A percentile compares a stretch with the other conserved stretches of the same genome.
These are phyloP conservation scores for Diadema setosum DNA, from an alignment of 35 echinoderm and acorn worm genomes.

Conservation along the genomic window DNA sequence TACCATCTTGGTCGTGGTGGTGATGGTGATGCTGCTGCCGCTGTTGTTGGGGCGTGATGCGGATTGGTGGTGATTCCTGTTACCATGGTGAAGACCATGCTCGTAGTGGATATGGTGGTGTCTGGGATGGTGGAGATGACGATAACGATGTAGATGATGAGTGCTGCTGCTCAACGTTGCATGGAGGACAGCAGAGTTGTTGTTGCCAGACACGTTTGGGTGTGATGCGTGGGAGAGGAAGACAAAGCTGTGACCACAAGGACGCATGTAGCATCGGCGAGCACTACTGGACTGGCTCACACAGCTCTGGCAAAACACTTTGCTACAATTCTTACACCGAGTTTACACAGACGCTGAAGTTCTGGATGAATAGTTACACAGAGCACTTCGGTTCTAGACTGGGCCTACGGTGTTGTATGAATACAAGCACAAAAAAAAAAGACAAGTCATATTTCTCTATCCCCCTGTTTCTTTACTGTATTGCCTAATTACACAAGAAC, in stretches of 20 bases:
- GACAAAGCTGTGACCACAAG: conserved; percentile 73
- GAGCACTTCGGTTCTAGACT: conserved; percentile 42
- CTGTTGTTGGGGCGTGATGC: neutral
- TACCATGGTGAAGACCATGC: neutral
- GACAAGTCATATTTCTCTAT: too few species aligned
- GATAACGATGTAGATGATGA: neutral
- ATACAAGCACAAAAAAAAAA: too few species aligned
- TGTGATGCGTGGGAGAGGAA: neutral
- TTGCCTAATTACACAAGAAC: too few species aligned
- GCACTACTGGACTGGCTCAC: conserved; percentile 42
- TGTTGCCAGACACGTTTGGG: neutral
- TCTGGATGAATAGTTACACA: conserved; percentile 47
- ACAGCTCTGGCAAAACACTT: conserved; percentile 62
- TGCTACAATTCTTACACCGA: conserved; percentile 55
- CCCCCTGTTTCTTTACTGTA: too few species aligned
- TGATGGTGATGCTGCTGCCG: neutral
- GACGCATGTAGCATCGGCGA: conserved; percentile 74
- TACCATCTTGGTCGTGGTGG: neutral
- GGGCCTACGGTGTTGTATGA: neutral
- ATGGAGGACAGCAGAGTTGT: neutral
- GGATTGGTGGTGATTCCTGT: neutral
- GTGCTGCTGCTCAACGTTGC: too few species aligned
- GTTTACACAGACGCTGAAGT: conserved; percentile 15
- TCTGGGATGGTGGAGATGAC: neutral
- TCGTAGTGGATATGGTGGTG: neutral